Evolutionary conservation across 2,113 vertebrate species (phyloP).

Genomic region (Tupaia tana): DNA sequence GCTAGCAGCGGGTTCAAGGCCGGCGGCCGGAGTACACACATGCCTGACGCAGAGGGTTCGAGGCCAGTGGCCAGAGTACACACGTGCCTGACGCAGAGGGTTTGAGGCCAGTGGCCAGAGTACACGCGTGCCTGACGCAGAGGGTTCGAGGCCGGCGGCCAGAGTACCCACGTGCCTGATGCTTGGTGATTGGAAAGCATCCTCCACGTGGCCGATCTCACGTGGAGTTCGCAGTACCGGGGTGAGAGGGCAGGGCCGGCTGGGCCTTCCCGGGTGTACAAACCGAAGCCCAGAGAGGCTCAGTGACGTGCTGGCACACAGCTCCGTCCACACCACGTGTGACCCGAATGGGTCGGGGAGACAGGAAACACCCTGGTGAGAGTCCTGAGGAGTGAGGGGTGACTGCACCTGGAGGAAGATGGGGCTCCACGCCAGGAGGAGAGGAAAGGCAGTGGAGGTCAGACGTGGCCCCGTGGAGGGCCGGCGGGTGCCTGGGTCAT

Average conservation of each 20-base stretch:
- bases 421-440: neutral
- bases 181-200: neutral
- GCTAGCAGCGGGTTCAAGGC: neutral
- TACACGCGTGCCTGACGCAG: too few species aligned
- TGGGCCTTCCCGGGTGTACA: neutral
- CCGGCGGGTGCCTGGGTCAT: rapidly evolving
- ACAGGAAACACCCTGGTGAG: neutral
- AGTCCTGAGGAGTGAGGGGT: neutral
- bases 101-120: too few species aligned
- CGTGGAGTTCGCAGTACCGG: rapidly evolving
- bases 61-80: too few species aligned
- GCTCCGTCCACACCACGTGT: neutral
- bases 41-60: too few species aligned
- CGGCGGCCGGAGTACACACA: neutral
- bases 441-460: neutral
- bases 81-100: too few species aligned
- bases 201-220: neutral
- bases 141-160: too few species aligned
- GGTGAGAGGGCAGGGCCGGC: too few species aligned
- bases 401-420: neutral
- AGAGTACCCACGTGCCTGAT: too few species aligned
- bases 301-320: neutral
- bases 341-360: neutral
- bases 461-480: neutral
- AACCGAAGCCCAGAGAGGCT: neutral